Base-by-base conservation (phyloP, 2,888 invertebrate species). In the Steromphala cineraria region DNA sequence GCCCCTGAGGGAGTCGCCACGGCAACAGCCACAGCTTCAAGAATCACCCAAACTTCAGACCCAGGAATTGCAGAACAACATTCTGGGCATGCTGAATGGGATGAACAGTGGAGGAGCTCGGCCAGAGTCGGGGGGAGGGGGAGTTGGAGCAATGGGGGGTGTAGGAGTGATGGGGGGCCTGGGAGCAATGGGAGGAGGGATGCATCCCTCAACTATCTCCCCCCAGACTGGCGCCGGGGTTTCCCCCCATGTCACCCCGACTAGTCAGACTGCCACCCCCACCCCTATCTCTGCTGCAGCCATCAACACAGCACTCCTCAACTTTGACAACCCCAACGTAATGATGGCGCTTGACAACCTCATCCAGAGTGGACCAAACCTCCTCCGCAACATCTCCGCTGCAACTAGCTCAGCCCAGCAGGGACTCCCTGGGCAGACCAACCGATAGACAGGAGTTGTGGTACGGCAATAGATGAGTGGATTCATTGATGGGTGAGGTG, bases 31-130 rank as follows among this genome's bases (percentile, higher is more conserved):
- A 13, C 53, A 79, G 19, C 81, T 28, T 67, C 67, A 83, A 21
- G 81, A 83, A 0, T 86, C 87, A 55, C 86, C 86, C 46, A 84
- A 46, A 46, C 46, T 46, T 53, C 85, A 90, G 76, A 91, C 92
- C 74, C 95, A 96, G 92, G 95, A 96, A 86, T 94, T 97, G 0
- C 96, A 97, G 90, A 96, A 95, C 88, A 95, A 97, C 85, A 97
- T 97, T 87, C 94, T 97, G 86, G 96, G 95, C 92, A 96, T 97
- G 86, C 93, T 97, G 83, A 89, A 90, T 85, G 87, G 88, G 0
- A 80, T 71, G 13, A 36, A 56, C n/a, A 56, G 67, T 13, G 80
- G 84, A 7, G 80, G 80, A 13, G 71, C 56, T 21, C 56, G 74
- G 36, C 62, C 75, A 75, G 71, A n/a, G 75, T 80, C 7, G 53